A percentile compares a stretch with the other conserved stretches of the same genome.
Evolutionary conservation across 2,113 vertebrate species (phyloP).

Genomic region (Euleptes europaea): DNA sequence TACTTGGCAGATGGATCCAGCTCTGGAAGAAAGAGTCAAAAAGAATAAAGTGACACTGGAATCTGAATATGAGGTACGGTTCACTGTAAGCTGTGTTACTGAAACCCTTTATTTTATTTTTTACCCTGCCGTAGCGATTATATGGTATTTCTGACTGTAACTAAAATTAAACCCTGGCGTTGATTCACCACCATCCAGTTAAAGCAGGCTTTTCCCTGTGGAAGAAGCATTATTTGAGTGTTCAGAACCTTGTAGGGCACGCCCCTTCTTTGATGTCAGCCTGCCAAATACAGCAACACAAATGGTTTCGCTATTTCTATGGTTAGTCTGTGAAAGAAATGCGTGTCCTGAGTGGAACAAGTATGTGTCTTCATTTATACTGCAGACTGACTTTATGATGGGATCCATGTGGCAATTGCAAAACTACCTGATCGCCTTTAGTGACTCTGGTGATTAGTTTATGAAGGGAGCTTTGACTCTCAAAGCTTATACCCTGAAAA

Average conservation of each 20-base stretch:
- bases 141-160: slow-evolving; percentile 50
- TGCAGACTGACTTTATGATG: background rate
- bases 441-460: background rate
- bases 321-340: slow-evolving; percentile 37
- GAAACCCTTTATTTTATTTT: slow-evolving; percentile 41
- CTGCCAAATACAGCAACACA: slow-evolving; percentile 25
- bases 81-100: slow-evolving; percentile 42
- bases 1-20: slow-evolving; percentile 80
- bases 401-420: slow-evolving; percentile 20
- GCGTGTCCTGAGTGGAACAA: slow-evolving; percentile 18
- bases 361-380: background rate
- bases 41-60: slow-evolving; percentile 80
- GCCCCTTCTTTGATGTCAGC: slow-evolving; percentile 49
- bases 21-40: slow-evolving; percentile 80
- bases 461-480: background rate
- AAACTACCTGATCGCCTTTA: background rate
- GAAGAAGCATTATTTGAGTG: slow-evolving; percentile 41
- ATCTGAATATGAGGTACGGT: slow-evolving; percentile 88
- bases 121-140: slow-evolving; percentile 36
- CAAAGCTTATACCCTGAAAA: too few species aligned
- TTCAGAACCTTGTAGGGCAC: slow-evolving; percentile 42
- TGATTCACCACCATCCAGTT: slow-evolving; percentile 52
- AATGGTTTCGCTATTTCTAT: slow-evolving; percentile 34
- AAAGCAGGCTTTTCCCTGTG: slow-evolving; percentile 30
- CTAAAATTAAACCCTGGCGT: slow-evolving; percentile 69